Evolutionary conservation across 2,888 invertebrate genomes (phyloP).

Genomic region (Mimas tiliae): DNA sequence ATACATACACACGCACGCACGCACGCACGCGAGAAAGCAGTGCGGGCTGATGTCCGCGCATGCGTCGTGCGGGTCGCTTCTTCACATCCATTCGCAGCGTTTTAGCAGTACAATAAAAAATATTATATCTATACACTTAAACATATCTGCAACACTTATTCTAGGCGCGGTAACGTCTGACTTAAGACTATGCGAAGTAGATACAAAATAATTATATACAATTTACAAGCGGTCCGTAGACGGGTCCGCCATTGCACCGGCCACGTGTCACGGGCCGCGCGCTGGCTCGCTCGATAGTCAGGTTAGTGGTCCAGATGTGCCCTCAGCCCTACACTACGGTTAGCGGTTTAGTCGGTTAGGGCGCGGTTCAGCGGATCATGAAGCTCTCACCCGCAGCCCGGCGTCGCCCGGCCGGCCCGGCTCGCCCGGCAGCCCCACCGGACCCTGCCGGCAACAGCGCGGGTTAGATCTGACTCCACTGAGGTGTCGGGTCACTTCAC

Average conservation of each 20-base stretch:
- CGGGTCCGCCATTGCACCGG: slow-evolving; percentile 20
- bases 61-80: background rate
- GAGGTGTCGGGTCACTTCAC: background rate
- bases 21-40: background rate
- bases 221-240: slow-evolving; percentile 48
- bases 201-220: slow-evolving; percentile 48
- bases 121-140: slow-evolving; percentile 50
- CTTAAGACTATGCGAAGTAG: slow-evolving; percentile 39
- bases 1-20: background rate
- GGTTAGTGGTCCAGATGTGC: slow-evolving; percentile 74
- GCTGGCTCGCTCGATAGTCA: slow-evolving; percentile 10
- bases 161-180: slow-evolving; percentile 46
- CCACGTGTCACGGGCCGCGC: background rate
- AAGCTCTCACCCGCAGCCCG: slow-evolving; percentile 90
- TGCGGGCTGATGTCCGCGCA: background rate
- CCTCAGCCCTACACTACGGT: slow-evolving; percentile 46
- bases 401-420: slow-evolving; percentile 90
- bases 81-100: background rate
- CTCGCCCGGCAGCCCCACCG: slow-evolving; percentile 92
- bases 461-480: background rate
- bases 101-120: slow-evolving; percentile 36
- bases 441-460: slow-evolving; percentile 85
- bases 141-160: slow-evolving; percentile 58
- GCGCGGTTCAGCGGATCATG: slow-evolving; percentile 13
- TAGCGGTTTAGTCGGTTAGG: slow-evolving; percentile 4